Base-by-base conservation (phyloP, 1,140 invertebrate species). In the Pectinophora gossypiella region DNA sequence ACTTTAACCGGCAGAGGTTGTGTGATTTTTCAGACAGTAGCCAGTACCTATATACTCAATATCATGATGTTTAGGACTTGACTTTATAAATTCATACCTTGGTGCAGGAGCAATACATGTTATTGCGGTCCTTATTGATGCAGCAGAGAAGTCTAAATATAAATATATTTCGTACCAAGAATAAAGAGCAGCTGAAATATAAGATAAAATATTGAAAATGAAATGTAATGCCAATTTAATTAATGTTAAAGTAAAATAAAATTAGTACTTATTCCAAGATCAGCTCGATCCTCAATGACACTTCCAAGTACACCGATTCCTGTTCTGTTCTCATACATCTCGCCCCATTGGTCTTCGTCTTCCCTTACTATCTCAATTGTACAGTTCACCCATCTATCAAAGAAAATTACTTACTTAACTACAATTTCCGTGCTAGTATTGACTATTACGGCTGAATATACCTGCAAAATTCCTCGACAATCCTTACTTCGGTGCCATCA, bases 71-170 rank as follows among this genome's bases (percentile, higher is more conserved):
- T n/a, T n/a, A n/a, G n/a, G n/a, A n/a, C n/a, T n/a, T n/a, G n/a
- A n/a, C n/a, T n/a, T n/a, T n/a, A n/a, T n/a, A n/a, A n/a, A n/a
- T n/a, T n/a, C 15, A 42, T 59, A 90, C 89, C 77, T 87, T 7
- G 90, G 90, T 49, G 85, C 87, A 23, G 91, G 91, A 6, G 88
- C 89, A 43, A 92, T 71, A 63, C 89, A 90, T 10, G 90, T 91
- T 15, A 91, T 88, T 32, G 89, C 90, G 40, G 90, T 89, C 58
- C 90, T 73, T 23, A 91, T 77, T 50, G 78, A 70, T 1, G 90
- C 76, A 54, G 77, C 82, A 1, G 90, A 89, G 53, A 90, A 87
- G 67, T 91, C 91, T 59, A 92, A 64, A 52, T 73, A 89, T 22
- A 69, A 51, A 61, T 85, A 91, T 70, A 87, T 85, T 61, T 88